Percentiles rank a stretch among this genome's conserved stretches.
These are phyloP conservation scores for Apostichopus japonicus DNA, from an alignment of 35 echinoderm and acorn worm species.

Conservation along the genomic window DNA sequence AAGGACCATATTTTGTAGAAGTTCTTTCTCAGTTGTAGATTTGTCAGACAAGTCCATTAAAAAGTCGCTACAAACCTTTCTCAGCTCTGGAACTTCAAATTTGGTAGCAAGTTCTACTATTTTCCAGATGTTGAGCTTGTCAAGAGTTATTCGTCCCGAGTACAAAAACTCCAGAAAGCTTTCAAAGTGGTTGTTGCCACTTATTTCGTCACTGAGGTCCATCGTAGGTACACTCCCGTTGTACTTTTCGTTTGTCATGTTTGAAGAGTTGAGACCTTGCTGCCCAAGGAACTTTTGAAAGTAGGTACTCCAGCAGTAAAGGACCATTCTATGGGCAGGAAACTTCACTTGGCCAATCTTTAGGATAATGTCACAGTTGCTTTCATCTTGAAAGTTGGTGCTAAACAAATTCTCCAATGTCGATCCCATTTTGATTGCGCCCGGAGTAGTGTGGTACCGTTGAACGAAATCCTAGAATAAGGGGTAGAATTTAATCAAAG, in stretches of 20 bases:
- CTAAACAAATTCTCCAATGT: conserved; percentile 7
- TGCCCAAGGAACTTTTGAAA: neutral
- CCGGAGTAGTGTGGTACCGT: neutral
- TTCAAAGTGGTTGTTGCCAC: neutral
- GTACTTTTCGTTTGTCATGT: neutral
- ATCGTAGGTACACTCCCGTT: neutral
- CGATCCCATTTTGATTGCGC: neutral
- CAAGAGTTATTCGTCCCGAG: neutral
- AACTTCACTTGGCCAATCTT: neutral
- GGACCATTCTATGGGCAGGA: neutral
- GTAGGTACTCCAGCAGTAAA: neutral
- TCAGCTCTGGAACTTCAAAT: neutral
- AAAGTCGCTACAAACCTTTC: neutral
- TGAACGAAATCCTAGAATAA: neutral
- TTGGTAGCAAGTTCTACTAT: neutral
- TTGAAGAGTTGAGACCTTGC: neutral
- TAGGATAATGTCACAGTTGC: neutral
- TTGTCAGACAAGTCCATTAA: neutral
- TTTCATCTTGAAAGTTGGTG: neutral
- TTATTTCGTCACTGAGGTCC: neutral
- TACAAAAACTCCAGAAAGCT: conserved; percentile 10
- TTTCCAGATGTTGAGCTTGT: neutral
- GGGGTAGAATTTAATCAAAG: neutral
- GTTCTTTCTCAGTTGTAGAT: neutral
- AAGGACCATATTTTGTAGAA: neutral